These are phyloP conservation scores for Chrosomus eos DNA, from an alignment of 2,797 vertebrate species.

Conservation along the genomic window DNA sequence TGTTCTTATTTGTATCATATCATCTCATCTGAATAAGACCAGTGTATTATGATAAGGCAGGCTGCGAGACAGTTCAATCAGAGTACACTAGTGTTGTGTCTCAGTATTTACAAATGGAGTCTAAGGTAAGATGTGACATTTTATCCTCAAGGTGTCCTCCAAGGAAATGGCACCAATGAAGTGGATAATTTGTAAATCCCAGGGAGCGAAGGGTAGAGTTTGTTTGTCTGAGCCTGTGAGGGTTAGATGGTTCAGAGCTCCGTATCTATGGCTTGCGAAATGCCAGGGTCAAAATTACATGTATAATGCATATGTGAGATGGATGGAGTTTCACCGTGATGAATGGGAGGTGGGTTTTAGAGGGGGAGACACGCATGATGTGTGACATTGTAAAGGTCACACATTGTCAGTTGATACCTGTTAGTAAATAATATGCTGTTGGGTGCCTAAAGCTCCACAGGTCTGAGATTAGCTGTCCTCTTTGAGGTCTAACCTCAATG, in stretches of 20 bases:
- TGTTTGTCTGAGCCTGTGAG: conserved; percentile 38
- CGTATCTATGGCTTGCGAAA: conserved; percentile 33
- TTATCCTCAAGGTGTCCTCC: conserved; percentile 13
- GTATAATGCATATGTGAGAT: conserved; percentile 52
- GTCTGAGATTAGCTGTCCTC: conserved; percentile 40
- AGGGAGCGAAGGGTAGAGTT: conserved; percentile 36
- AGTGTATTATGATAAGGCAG: conserved; percentile 13
- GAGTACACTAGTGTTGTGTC: background rate
- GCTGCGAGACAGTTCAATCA: background rate
- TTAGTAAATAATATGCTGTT: conserved; percentile 11
- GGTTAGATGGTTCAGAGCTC: conserved; percentile 21
- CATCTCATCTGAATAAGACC: conserved; percentile 6
- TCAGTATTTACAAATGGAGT: conserved; percentile 39
- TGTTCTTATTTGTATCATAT: background rate
- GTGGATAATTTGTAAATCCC: conserved; percentile 46
- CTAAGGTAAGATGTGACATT: conserved; percentile 24
- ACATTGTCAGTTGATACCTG: conserved; percentile 17
- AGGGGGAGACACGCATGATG: background rate
- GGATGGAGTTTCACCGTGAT: conserved; percentile 38
- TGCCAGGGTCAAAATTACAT: conserved; percentile 48
- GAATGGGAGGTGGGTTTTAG: conserved; percentile 22
- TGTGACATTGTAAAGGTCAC: conserved; percentile 36
- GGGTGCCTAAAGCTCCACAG: conserved; percentile 6
- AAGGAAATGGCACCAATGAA: conserved; percentile 29
- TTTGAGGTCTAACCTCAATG: conserved; percentile 43